A percentile compares a stretch with the other conserved stretches of the same genome.
phyloP scores from a whole-genome alignment of 2,888 invertebrate species.

The Xestia rhomboidea region DNA sequence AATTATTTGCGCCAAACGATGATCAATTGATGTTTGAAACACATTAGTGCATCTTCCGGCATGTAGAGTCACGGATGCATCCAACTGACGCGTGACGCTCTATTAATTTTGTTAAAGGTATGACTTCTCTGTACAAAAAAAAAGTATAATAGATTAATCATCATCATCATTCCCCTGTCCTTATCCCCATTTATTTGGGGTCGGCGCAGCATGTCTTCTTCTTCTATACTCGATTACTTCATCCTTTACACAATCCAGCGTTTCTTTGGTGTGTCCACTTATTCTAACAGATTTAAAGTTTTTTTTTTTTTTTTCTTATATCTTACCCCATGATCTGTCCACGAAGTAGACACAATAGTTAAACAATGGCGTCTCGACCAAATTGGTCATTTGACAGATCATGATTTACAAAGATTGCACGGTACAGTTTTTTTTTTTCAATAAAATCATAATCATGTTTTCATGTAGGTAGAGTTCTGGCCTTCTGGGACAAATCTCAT shows the following conservation, averaged over 20 bases:
- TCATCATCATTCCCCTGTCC: background rate
- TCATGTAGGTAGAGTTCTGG: background rate
- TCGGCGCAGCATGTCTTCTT: too few relatives aligned
- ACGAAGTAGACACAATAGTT: too few relatives aligned
- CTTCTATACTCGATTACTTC: background rate
- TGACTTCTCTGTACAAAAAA: background rate
- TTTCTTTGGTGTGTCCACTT: too few relatives aligned
- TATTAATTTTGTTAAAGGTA: slow-evolving; percentile 55
- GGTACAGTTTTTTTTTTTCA: background rate
- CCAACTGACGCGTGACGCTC: slow-evolving; percentile 36
- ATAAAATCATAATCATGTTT: background rate
- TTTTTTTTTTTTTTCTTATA: too few relatives aligned
- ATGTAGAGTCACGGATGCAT: slow-evolving; percentile 29
- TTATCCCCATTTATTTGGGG: background rate
- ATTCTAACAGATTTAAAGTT: too few relatives aligned
- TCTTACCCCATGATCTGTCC: too few relatives aligned
- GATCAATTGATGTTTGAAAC: slow-evolving; percentile 11
- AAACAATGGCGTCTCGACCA: too few relatives aligned
- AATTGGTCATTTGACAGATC: too few relatives aligned
- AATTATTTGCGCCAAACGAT: slow-evolving; percentile 9
- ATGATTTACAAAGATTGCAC: too few relatives aligned
- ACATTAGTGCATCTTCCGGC: slow-evolving; percentile 18
- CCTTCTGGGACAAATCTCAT: background rate
- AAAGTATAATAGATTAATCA: background rate
- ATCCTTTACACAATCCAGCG: too few relatives aligned